Conservation (phyloP, 35 echinoderm and acorn worm species). For the Apostichopus japonicus region DNA sequence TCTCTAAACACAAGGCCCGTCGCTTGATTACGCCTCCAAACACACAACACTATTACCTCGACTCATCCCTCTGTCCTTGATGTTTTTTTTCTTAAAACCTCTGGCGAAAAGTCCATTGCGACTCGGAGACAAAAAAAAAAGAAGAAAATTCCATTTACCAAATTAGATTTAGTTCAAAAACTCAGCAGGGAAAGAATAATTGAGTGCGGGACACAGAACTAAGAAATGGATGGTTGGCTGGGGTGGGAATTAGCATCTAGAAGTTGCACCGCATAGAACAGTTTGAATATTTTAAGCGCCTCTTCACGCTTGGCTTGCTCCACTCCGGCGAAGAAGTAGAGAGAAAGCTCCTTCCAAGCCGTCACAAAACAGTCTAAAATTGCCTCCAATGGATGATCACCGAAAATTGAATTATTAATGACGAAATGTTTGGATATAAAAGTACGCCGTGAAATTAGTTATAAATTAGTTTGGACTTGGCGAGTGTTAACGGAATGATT, state of each 20-base stretch:
- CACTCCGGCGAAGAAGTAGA: background rate
- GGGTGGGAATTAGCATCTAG: constrained; percentile 40
- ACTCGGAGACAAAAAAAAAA: constrained; percentile 25
- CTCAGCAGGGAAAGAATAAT: constrained; percentile 53
- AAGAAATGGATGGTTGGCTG: constrained; percentile 35
- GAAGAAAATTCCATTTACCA: constrained; percentile 48
- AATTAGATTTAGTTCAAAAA: constrained; percentile 62
- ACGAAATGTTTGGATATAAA: constrained; percentile 45
- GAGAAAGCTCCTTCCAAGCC: background rate
- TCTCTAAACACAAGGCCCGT: constrained; percentile 32
- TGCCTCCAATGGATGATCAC: constrained; percentile 35
- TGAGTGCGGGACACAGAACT: constrained; percentile 47
- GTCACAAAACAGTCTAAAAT: constrained; percentile 51
- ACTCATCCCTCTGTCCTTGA: constrained; percentile 42
- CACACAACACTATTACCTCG: constrained; percentile 46
- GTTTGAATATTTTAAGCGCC: constrained; percentile 60
- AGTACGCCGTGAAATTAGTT: constrained; percentile 52
- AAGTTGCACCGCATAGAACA: constrained; percentile 25
- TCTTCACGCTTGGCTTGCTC: constrained; percentile 17
- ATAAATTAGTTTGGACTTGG: constrained; percentile 51
- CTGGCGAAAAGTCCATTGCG: constrained; percentile 37
- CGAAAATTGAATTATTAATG: constrained; percentile 54
- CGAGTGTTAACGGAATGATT: constrained; percentile 28
- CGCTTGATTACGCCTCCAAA: constrained; percentile 51
- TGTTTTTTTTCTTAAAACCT: constrained; percentile 13